These are phyloP conservation scores for Papilio dardanus DNA, from an alignment of 1,140 invertebrate species.

Conservation along the genomic window DNA sequence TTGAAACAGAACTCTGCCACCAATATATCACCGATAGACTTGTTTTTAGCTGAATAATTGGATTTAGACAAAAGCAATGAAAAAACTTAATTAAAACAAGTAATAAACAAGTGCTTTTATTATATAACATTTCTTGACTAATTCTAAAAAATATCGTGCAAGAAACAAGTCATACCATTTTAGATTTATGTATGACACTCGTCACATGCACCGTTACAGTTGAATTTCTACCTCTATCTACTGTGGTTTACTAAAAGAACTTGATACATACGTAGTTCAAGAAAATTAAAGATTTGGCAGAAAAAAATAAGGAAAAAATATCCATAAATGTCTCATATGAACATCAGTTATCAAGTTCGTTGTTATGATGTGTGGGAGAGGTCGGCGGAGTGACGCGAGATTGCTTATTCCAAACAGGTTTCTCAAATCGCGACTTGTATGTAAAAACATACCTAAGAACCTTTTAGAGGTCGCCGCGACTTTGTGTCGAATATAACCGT, in stretches of 20 bases:
- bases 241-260: neutral
- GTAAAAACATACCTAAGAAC: conserved; percentile 42
- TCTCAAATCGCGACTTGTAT: conserved; percentile 50
- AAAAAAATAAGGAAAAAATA: neutral
- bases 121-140: too few relatives aligned
- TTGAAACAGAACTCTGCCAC: conserved; percentile 42
- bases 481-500: neutral
- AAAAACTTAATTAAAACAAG: neutral
- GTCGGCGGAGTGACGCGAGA: conserved; percentile 42
- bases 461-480: conserved; percentile 46
- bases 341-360: neutral
- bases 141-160: too few relatives aligned
- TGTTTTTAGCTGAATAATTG: conserved; percentile 66
- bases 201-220: neutral
- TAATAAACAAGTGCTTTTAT: neutral
- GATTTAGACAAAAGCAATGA: neutral
- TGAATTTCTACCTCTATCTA: neutral
- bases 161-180: too few relatives aligned
- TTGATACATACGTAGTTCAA: neutral
- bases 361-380: conserved; percentile 51
- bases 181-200: too few relatives aligned
- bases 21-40: conserved; percentile 64
- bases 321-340: neutral
- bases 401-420: conserved; percentile 62
- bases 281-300: too few relatives aligned